phyloP scores from a whole-genome alignment of 2,888 invertebrate species.

The Malthinus seriepunctatus region DNA sequence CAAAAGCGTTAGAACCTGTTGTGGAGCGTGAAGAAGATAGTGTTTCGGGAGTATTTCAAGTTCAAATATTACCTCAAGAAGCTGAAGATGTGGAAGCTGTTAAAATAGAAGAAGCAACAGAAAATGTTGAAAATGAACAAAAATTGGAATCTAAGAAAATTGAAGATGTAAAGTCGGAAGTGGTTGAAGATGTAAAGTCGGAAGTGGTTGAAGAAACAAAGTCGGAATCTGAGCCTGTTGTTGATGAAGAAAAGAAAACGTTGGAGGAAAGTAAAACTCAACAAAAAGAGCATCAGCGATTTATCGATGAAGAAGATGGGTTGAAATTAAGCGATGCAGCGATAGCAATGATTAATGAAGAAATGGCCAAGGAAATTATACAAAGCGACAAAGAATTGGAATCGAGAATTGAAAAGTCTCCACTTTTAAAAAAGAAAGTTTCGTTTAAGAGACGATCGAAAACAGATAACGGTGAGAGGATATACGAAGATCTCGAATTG shows the following conservation, averaged over 20 bases:
- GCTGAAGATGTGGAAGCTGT: background rate
- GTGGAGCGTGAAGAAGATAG: slow-evolving; percentile 12
- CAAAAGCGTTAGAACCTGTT: slow-evolving; percentile 27
- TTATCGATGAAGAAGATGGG: slow-evolving; percentile 52
- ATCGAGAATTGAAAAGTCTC: slow-evolving; percentile 39
- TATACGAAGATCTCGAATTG: slow-evolving; percentile 39
- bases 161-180: background rate
- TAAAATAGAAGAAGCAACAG: background rate
- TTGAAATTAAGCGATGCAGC: slow-evolving; percentile 44
- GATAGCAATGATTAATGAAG: slow-evolving; percentile 33
- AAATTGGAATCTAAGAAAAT: background rate
- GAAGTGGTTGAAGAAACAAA: background rate
- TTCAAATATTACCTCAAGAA: background rate
- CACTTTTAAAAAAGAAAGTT: slow-evolving; percentile 49
- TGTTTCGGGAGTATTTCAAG: slow-evolving; percentile 3
- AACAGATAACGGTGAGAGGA: slow-evolving; percentile 39
- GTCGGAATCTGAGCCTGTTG: background rate
- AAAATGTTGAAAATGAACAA: background rate
- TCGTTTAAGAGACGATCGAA: slow-evolving; percentile 49
- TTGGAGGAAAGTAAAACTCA: background rate
- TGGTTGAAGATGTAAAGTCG: background rate
- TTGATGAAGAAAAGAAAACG: slow-evolving; percentile 22
- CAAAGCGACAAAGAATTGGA: slow-evolving; percentile 19
- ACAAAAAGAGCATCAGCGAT: slow-evolving; percentile 25
- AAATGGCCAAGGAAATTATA: slow-evolving; percentile 23